phyloP scores from a whole-genome alignment of 1,140 invertebrate species.

The Aradophagus sp. region DNA sequence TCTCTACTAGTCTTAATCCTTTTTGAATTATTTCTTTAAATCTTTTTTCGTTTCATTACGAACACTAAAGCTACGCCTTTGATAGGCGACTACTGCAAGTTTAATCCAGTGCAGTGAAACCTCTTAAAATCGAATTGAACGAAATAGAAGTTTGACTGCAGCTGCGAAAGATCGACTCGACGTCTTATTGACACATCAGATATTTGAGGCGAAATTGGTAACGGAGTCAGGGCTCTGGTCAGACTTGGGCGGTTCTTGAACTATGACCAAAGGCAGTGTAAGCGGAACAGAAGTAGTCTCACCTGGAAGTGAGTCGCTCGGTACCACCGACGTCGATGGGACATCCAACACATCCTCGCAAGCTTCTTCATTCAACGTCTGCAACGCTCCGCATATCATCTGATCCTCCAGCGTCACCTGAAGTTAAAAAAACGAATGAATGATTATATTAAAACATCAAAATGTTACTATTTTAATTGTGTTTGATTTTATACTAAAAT shows the following conservation, averaged over 20 bases:
- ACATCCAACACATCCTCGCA: conserved; percentile 87
- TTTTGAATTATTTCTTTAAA: too few relatives aligned
- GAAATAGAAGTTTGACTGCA: conserved; percentile 5
- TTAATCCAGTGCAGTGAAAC: conserved; percentile 1
- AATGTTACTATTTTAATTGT: not conserved
- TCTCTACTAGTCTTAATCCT: too few relatives aligned
- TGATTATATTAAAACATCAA: not conserved
- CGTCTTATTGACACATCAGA: conserved; percentile 54
- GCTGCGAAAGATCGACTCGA: not conserved
- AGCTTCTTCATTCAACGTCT: conserved; percentile 93
- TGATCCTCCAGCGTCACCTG: conserved; percentile 94
- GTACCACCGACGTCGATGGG: conserved; percentile 62
- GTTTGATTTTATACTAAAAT: too few relatives aligned
- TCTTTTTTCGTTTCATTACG: too few relatives aligned
- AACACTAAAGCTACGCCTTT: too few relatives aligned
- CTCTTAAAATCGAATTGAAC: conserved; percentile 1
- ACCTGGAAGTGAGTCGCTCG: conserved; percentile 72
- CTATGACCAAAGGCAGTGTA: conserved; percentile 73
- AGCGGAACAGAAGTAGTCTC: conserved; percentile 70
- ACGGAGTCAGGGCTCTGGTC: conserved; percentile 70
- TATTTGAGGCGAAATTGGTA: conserved; percentile 61
- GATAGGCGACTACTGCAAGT: too few relatives aligned
- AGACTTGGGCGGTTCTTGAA: conserved; percentile 69
- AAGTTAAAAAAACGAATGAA: conserved; percentile 12
- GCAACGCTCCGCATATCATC: conserved; percentile 93